Evolutionary conservation across 2,113 vertebrate species (phyloP).

Genomic region (Chitala chitala): DNA sequence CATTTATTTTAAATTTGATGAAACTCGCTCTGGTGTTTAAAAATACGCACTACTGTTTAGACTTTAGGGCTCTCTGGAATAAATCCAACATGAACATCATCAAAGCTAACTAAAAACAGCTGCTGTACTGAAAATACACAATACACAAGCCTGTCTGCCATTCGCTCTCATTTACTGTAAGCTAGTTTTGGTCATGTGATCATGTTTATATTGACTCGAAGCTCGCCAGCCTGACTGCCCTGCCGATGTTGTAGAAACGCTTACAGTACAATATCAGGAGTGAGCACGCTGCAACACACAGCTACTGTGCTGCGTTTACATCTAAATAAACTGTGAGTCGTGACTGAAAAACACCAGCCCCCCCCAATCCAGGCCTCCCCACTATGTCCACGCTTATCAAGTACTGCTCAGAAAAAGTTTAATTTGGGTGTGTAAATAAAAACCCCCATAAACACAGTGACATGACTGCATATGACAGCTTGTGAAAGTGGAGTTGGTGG

Average conservation of each 20-base stretch:
- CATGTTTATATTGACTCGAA: background rate
- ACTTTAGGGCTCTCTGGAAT: background rate
- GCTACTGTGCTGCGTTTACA: too few species aligned
- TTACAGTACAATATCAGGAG: background rate
- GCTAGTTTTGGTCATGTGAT: background rate
- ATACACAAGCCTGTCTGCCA: background rate
- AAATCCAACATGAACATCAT: background rate
- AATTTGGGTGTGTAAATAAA: too few species aligned
- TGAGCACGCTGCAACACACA: background rate
- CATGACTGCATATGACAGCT: too few species aligned
- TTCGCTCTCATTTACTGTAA: background rate
- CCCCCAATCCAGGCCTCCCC: too few species aligned
- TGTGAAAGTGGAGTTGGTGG: too few species aligned
- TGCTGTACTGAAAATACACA: background rate
- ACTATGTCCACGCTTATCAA: too few species aligned
- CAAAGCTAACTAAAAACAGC: background rate
- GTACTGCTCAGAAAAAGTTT: too few species aligned
- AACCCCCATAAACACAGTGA: too few species aligned
- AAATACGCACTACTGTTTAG: background rate
- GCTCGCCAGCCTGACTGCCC: background rate
- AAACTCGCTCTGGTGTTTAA: constrained; percentile 12
- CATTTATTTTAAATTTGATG: constrained; percentile 1
- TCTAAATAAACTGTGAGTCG: too few species aligned
- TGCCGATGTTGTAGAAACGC: background rate
- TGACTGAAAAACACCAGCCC: too few species aligned